A percentile compares a stretch with the other conserved stretches of the same genome.
Conservation (phyloP, 2,888 invertebrate genomes). For the Scaptodrosophila latifasciaeformis region DNA sequence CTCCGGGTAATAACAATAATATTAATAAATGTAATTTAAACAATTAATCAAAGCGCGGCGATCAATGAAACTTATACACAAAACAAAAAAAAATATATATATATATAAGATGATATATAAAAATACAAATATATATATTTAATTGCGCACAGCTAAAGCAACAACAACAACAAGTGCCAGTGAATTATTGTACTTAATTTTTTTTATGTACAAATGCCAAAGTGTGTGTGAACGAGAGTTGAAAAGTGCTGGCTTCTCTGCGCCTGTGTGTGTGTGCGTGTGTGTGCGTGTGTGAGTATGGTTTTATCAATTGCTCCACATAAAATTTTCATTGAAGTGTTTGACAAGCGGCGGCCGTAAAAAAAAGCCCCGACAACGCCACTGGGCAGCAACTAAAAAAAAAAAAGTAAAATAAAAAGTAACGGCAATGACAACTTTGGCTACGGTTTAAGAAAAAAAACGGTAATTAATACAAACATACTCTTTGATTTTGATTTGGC, state of each 20-base stretch:
- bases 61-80: constrained; percentile 55
- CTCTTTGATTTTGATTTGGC: constrained; percentile 49
- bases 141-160: constrained; percentile 24
- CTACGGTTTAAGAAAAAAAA: constrained; percentile 44
- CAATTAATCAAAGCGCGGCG: constrained; percentile 66
- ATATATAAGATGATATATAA: constrained; percentile 12
- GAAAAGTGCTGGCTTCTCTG: no score
- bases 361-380: constrained; percentile 20
- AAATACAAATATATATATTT: constrained; percentile 25
- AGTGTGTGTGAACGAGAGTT: constrained; percentile 7
- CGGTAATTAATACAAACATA: constrained; percentile 66
- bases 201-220: constrained; percentile 47
- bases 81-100: constrained; percentile 7
- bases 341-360: constrained; percentile 42
- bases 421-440: constrained; percentile 5
- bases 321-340: constrained; percentile 62
- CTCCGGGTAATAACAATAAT: constrained; percentile 42
- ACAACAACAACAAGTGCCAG: constrained; percentile 51
- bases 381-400: constrained; percentile 6
- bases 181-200: constrained; percentile 68
- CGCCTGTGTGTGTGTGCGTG: constrained; percentile 17
- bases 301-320: constrained; percentile 66
- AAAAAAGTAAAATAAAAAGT: constrained; percentile 18
- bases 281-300: constrained; percentile 25
- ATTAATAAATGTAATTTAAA: constrained; percentile 59